Evolutionary conservation across 2,888 invertebrate genomes (phyloP), one percentile per base, ranked within the genome.

Genomic region (Pristionchus arcanus): DNA sequence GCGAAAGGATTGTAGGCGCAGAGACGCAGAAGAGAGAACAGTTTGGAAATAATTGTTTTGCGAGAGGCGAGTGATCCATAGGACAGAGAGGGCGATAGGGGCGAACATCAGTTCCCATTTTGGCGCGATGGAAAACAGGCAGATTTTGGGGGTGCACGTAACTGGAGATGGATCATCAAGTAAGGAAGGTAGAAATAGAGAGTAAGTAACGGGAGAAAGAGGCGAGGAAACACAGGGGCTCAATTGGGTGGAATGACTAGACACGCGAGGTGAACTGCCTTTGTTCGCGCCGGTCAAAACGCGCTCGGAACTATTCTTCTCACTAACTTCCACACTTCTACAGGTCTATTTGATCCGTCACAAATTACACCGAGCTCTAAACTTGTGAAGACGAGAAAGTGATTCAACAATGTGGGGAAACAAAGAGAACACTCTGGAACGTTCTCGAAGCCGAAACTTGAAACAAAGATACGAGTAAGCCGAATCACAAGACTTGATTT

Each of bases 11-110:
- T n/a, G 37, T 16, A 25, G 77, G n/a, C 19, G 42, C 2, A 1
- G 21, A 15, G 25, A 63, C 71, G n/a, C 25, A 49, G 13, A n/a
- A 53, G 4, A 49, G 81, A 16, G 42, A 49, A 49, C 81, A 81
- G 81, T 81, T 81, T 81, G 81, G 81, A 81, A 81, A 81, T 81
- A 81, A 81, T 81, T 81, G 81, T 81, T 81, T 77, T 77, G 74
- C 25, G 74, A 5, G 21, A 42, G 31, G 9, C 25, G 42, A 16
- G 34, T n/a, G 81, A 49, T 81, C 81, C n/a, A n/a, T 81, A 74
- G 74, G 37, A 74, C 74, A 74, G 68, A 7, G 31, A 31, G 31
- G 74, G 74, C 74, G 74, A 37, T 34, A 37, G 74, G 74, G 19
- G 3, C 74, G 74, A 74, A 74, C 74, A 74, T 74, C 74, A 74